Conservation (phyloP, 2,113 vertebrate genomes). For the Epinephelus cyanopodus region DNA sequence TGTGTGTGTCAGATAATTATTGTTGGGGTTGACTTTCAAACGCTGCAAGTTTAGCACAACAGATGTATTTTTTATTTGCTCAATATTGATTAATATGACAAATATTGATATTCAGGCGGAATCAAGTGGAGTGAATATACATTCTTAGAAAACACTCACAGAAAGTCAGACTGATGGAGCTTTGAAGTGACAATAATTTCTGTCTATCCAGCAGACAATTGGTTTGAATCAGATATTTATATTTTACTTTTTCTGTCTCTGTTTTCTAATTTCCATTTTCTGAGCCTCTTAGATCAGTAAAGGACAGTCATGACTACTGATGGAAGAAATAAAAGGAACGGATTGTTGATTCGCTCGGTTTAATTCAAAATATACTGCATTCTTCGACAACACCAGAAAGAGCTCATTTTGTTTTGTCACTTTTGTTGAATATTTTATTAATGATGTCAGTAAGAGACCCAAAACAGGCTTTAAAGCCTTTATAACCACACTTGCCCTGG, state of each 20-base stretch:
- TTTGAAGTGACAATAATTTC: conserved; percentile 4
- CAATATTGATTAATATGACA: not conserved
- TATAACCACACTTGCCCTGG: not conserved
- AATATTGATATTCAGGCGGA: not conserved
- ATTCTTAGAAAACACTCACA: not conserved
- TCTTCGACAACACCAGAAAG: not conserved
- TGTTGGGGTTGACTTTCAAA: too few relatives aligned
- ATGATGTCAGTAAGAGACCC: not conserved
- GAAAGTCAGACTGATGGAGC: not conserved
- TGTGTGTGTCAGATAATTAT: too few relatives aligned
- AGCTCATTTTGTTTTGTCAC: not conserved
- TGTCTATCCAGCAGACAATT: not conserved
- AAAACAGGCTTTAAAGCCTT: not conserved
- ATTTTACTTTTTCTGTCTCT: not conserved
- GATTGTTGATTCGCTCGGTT: not conserved
- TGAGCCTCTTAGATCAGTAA: not conserved
- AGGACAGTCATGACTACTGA: not conserved
- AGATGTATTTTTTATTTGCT: not conserved
- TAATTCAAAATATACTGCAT: not conserved
- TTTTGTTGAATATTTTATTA: conserved; percentile 6
- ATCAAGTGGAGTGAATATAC: not conserved
- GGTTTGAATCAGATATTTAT: conserved; percentile 10
- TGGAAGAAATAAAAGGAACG: not conserved
- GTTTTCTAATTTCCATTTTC: not conserved
- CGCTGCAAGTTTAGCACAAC: not conserved